Percentiles rank a stretch among this genome's conserved stretches.
These are phyloP conservation scores for Heterochromis multidens DNA, from an alignment of 2,113 vertebrate species.

Conservation along the genomic window DNA sequence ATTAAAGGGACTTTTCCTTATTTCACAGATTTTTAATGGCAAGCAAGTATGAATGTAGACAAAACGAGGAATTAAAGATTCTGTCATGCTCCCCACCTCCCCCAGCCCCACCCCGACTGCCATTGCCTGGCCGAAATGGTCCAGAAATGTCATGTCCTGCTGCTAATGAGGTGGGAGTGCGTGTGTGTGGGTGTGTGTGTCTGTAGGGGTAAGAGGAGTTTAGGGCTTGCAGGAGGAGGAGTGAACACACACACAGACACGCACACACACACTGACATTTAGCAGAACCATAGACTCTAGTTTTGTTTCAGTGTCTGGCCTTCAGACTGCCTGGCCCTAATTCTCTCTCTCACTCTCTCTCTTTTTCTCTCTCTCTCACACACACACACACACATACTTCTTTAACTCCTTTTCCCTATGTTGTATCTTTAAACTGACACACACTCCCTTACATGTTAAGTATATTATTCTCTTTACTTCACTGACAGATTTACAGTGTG, in stretches of 20 bases:
- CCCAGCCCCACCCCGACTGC: neutral
- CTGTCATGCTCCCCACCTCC: constrained; percentile 14
- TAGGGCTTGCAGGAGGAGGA: constrained; percentile 7
- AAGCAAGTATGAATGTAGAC: constrained; percentile 6
- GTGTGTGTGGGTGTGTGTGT: constrained; percentile 16
- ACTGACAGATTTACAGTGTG: neutral
- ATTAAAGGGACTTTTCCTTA: neutral
- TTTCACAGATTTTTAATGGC: neutral
- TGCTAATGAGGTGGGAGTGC: constrained; percentile 55
- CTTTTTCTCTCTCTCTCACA: neutral
- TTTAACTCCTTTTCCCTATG: too few species aligned
- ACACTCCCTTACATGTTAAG: neutral
- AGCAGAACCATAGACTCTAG: constrained; percentile 49
- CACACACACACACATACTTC: neutral
- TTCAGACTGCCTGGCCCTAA: constrained; percentile 21
- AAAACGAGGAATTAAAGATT: constrained; percentile 41
- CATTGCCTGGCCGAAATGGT: constrained; percentile 12
- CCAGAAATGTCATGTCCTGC: constrained; percentile 66
- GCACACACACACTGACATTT: constrained; percentile 61
- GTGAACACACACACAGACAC: neutral
- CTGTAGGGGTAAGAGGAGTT: constrained; percentile 40
- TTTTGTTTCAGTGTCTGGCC: constrained; percentile 54
- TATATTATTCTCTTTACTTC: neutral
- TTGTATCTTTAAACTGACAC: neutral
- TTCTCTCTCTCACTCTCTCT: neutral